Percentiles rank a stretch among this genome's conserved stretches.
Conservation (phyloP, 1,140 invertebrate genomes). For the Pseudomyrmex cubaensis region DNA sequence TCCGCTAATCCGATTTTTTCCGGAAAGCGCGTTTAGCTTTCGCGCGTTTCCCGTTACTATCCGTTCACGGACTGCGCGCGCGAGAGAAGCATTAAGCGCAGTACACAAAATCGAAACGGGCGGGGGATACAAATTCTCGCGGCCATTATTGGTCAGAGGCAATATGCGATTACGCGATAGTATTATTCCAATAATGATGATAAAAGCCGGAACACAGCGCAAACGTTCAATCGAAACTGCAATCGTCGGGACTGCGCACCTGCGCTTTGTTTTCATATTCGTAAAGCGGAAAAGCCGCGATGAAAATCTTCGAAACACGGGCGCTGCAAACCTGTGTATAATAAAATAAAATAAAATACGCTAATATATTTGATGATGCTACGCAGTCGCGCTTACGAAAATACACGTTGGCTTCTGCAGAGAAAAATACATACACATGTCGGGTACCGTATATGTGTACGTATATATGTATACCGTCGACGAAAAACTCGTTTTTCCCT, state of each 20-base stretch:
- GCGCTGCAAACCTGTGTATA: no score
- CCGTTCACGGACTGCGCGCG: background rate
- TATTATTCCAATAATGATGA: slow-evolving; percentile 27
- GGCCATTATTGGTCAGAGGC: slow-evolving; percentile 44
- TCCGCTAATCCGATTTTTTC: slow-evolving; percentile 55
- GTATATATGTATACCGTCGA: slow-evolving; percentile 6
- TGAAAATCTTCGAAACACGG: background rate
- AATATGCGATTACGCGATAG: slow-evolving; percentile 26
- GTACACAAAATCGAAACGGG: slow-evolving; percentile 19
- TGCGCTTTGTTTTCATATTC: slow-evolving; percentile 7
- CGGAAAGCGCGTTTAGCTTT: slow-evolving; percentile 50
- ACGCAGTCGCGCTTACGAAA: slow-evolving; percentile 38
- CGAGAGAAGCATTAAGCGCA: slow-evolving; percentile 26
- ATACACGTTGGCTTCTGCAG: background rate
- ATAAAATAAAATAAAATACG: background rate
- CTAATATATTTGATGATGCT: background rate
- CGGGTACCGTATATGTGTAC: background rate
- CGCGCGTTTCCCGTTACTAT: slow-evolving; percentile 34
- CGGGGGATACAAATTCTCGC: slow-evolving; percentile 39
- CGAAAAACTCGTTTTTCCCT: slow-evolving; percentile 51
- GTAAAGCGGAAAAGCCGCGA: background rate
- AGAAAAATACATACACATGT: background rate
- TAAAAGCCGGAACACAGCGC: background rate
- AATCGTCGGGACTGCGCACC: background rate
- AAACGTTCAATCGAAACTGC: slow-evolving; percentile 3